A percentile compares a stretch with the other conserved stretches of the same genome.
phyloP scores from a whole-genome alignment of 2,113 vertebrate species.

The Lophius piscatorius region DNA sequence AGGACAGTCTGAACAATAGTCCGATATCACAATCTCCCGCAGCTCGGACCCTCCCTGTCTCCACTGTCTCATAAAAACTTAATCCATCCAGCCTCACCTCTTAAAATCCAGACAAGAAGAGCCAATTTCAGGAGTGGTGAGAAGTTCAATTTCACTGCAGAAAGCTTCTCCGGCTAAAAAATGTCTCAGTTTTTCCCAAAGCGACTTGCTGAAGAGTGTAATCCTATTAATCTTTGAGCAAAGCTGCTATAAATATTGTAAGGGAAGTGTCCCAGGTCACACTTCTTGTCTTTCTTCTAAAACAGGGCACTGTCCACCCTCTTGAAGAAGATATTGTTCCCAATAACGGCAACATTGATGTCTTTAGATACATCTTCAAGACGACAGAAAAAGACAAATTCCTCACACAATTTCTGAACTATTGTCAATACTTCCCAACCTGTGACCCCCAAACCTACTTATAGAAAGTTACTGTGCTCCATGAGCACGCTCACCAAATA shows the following conservation, averaged over 20 bases:
- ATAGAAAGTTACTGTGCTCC: not conserved
- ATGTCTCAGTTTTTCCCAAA: slow-evolving; percentile 29
- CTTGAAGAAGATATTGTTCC: slow-evolving; percentile 26
- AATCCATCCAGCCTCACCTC: slow-evolving; percentile 64
- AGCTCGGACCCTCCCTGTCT: slow-evolving; percentile 54
- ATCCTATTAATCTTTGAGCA: slow-evolving; percentile 66
- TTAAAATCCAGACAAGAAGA: slow-evolving; percentile 65
- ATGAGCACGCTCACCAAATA: slow-evolving; percentile 1
- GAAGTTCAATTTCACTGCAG: slow-evolving; percentile 57
- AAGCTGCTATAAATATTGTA: slow-evolving; percentile 61
- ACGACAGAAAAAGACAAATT: not conserved
- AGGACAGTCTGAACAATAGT: slow-evolving; percentile 52
- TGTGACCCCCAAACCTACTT: not conserved
- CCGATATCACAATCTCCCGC: slow-evolving; percentile 48
- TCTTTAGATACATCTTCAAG: not conserved
- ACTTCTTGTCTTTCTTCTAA: slow-evolving; percentile 19
- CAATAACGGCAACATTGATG: not conserved
- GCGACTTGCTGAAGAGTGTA: slow-evolving; percentile 50
- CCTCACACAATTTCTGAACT: not conserved
- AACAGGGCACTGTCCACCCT: slow-evolving; percentile 34
- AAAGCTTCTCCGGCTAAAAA: slow-evolving; percentile 27
- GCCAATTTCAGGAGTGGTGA: slow-evolving; percentile 51
- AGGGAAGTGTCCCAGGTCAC: slow-evolving; percentile 45
- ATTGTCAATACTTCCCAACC: not conserved
- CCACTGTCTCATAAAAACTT: slow-evolving; percentile 66